Percentiles rank a stretch among this genome's conserved stretches.
Evolutionary conservation across 2,797 vertebrate species (phyloP).

Genomic region (Acomys russatus): DNA sequence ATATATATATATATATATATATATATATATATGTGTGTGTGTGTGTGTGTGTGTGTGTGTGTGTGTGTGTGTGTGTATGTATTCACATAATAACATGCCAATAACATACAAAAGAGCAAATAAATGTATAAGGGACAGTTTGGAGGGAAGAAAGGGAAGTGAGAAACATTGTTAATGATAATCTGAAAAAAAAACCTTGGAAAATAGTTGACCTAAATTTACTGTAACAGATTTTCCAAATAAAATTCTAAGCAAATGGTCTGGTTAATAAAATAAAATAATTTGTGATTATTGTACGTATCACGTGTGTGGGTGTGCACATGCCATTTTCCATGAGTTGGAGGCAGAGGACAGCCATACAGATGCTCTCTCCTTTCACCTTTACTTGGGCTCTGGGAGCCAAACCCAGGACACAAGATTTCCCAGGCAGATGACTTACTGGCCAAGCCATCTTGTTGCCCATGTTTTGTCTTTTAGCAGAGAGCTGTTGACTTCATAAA

Average conservation of each 20-base stretch:
- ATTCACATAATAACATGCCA: background rate
- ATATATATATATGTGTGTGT: background rate
- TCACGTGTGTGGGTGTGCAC: background rate
- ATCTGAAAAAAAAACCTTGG: slow-evolving; percentile 64
- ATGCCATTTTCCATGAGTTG: too few relatives aligned
- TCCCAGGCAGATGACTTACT: background rate
- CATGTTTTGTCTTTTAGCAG: background rate
- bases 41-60: too few relatives aligned
- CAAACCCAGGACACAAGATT: background rate
- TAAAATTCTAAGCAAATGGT: slow-evolving; percentile 66
- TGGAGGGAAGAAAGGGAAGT: background rate
- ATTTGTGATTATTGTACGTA: background rate
- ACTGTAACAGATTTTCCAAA: slow-evolving; percentile 80
- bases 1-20: too few relatives aligned
- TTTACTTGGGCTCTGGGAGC: background rate
- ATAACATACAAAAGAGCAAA: background rate
- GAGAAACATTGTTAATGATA: background rate
- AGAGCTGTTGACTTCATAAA: background rate
- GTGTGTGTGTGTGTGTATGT: too few relatives aligned
- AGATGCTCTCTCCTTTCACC: background rate
- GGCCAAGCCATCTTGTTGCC: background rate
- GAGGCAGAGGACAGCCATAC: background rate
- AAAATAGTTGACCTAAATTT: slow-evolving; percentile 79
- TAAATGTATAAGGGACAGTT: background rate
- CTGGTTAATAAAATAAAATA: background rate